Evolutionary conservation across 2,888 invertebrate genomes (phyloP).

Genomic region (Ditylenchus weischeri): DNA sequence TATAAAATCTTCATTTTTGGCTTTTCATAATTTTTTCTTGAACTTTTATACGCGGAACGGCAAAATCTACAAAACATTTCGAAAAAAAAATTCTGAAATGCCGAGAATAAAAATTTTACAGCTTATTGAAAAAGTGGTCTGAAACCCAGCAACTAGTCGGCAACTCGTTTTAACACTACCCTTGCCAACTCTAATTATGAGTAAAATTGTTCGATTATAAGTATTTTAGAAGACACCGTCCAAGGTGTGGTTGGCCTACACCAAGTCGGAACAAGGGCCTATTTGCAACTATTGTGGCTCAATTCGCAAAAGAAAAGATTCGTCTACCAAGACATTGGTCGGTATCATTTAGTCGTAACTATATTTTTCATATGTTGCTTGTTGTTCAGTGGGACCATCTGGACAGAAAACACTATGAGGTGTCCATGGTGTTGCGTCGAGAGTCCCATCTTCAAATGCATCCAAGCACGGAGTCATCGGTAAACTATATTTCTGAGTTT

Average conservation of each 20-base stretch:
- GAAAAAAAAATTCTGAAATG: too few species aligned
- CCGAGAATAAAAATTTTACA: too few species aligned
- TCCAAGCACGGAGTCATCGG: too few species aligned
- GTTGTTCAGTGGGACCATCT: conserved; percentile 4
- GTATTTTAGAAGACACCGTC: neutral
- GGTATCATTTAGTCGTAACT: neutral
- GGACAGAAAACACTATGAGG: conserved; percentile 1
- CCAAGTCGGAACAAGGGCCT: neutral
- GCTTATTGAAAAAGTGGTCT: too few species aligned
- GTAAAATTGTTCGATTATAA: neutral
- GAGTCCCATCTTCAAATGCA: too few species aligned
- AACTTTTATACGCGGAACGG: too few species aligned
- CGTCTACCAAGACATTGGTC: conserved; percentile 1
- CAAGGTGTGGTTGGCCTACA: conserved; percentile 6
- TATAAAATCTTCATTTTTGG: too few species aligned
- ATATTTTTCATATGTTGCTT: neutral
- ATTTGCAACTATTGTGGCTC: conserved; percentile 7
- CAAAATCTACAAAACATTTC: too few species aligned
- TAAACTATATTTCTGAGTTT: too few species aligned
- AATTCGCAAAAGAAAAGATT: neutral
- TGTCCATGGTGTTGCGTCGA: neutral
- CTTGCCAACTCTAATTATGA: neutral
- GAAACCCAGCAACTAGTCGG: too few species aligned
- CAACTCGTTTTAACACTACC: too few species aligned
- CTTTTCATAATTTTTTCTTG: too few species aligned